Evolutionary conservation across 2,888 invertebrate species (phyloP).

Genomic region (Rhaphigaster nebulosa): DNA sequence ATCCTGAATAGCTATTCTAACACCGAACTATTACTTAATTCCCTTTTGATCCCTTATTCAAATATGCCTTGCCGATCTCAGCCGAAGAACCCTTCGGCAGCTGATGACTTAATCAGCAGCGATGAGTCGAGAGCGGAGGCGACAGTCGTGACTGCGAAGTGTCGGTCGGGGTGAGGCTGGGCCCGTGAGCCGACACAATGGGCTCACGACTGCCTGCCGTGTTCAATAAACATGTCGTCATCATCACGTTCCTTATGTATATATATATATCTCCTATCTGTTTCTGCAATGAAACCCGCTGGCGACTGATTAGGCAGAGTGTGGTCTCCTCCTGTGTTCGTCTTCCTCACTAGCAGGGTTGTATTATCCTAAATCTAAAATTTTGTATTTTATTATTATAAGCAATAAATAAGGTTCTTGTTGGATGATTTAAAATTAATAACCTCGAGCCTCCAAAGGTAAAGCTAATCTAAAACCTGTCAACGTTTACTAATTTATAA

Average conservation of each 20-base stretch:
- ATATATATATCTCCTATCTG: neutral
- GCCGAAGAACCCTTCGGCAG: neutral
- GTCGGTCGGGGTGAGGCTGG: constrained; percentile 1
- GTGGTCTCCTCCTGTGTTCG: neutral
- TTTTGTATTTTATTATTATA: too few relatives aligned
- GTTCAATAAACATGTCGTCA: constrained; percentile 45
- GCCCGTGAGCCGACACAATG: constrained; percentile 12
- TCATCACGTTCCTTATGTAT: constrained; percentile 23
- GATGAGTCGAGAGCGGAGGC: neutral
- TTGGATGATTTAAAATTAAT: too few relatives aligned
- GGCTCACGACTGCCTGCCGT: constrained; percentile 21
- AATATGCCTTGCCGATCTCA: neutral
- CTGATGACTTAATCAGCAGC: constrained; percentile 6
- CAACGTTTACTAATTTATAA: too few relatives aligned
- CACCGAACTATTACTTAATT: neutral
- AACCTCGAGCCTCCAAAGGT: too few relatives aligned
- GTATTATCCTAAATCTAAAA: too few relatives aligned
- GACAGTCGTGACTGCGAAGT: constrained; percentile 3
- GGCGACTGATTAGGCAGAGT: neutral
- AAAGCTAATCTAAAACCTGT: too few relatives aligned
- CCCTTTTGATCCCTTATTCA: neutral
- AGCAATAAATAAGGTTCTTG: too few relatives aligned
- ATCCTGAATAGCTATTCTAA: neutral
- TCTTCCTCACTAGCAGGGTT: neutral
- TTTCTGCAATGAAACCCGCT: neutral